phyloP scores from a whole-genome alignment of 2,797 vertebrate genomes.

The Falco peregrinus region DNA sequence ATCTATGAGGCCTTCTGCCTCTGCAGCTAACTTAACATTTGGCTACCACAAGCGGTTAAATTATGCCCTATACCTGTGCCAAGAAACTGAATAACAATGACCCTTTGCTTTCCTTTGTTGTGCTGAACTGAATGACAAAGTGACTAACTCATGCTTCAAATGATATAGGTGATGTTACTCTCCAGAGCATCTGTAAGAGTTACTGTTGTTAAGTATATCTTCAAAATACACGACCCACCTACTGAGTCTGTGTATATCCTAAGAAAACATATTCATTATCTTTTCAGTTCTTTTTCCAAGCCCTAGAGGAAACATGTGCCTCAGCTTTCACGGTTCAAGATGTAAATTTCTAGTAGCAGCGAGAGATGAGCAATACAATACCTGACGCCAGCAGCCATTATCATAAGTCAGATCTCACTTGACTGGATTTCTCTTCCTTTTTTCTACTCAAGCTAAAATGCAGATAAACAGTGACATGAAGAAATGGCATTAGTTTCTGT shows the following conservation, averaged over 20 bases:
- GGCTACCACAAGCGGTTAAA: constrained; percentile 16
- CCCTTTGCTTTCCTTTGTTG: background rate
- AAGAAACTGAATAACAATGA: background rate
- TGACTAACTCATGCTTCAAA: background rate
- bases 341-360: background rate
- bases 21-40: background rate
- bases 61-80: background rate
- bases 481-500: background rate
- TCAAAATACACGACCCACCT: background rate
- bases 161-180: background rate
- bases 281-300: background rate
- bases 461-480: background rate
- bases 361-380: background rate
- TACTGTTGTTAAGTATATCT: background rate
- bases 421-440: background rate
- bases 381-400: background rate
- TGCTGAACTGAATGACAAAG: constrained; percentile 26
- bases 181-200: background rate
- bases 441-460: background rate
- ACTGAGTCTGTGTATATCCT: background rate
- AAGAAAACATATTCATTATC: background rate
- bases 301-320: background rate
- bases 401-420: background rate
- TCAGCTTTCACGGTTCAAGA: background rate
- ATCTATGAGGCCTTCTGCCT: background rate